Percentiles rank a stretch among this genome's conserved stretches.
Evolutionary conservation across 2,113 vertebrate genomes (phyloP).

Genomic region (Spheniscus mendiculus): DNA sequence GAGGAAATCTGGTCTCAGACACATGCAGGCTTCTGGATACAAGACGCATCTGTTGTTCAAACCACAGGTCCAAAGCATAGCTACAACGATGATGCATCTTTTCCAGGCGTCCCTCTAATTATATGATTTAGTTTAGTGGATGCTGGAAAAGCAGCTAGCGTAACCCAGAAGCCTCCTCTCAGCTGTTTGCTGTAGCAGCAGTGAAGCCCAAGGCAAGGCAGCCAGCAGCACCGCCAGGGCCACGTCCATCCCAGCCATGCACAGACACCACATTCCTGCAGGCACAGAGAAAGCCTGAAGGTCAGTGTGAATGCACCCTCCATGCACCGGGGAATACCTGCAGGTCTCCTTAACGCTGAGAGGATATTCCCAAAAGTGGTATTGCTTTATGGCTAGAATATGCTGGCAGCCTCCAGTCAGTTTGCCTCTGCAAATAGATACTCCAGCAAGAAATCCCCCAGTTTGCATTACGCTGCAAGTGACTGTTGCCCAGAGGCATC

Average conservation of each 20-base stretch:
- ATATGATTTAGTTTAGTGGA: background rate
- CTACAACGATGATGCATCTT: background rate
- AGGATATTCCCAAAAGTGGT: too few relatives aligned
- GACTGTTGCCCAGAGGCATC: background rate
- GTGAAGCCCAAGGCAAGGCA: background rate
- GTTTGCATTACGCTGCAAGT: accelerated
- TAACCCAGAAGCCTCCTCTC: background rate
- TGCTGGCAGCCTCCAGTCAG: background rate
- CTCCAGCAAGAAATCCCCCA: background rate
- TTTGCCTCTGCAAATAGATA: background rate
- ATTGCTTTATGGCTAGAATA: too few relatives aligned
- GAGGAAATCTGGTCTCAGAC: background rate
- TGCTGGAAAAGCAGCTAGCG: background rate
- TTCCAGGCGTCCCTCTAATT: background rate
- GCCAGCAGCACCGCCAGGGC: background rate
- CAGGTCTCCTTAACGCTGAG: background rate
- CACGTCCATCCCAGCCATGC: background rate
- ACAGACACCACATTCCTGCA: accelerated
- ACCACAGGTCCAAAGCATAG: background rate
- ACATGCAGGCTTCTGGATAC: background rate
- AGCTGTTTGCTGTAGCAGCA: background rate
- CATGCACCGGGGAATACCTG: accelerated
- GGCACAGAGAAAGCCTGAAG: background rate
- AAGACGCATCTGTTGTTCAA: background rate
- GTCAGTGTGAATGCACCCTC: background rate